Percentiles rank a stretch among this genome's conserved stretches.
phyloP scores from a whole-genome alignment of 2,888 invertebrate species.

The Amphipoea lucens region DNA sequence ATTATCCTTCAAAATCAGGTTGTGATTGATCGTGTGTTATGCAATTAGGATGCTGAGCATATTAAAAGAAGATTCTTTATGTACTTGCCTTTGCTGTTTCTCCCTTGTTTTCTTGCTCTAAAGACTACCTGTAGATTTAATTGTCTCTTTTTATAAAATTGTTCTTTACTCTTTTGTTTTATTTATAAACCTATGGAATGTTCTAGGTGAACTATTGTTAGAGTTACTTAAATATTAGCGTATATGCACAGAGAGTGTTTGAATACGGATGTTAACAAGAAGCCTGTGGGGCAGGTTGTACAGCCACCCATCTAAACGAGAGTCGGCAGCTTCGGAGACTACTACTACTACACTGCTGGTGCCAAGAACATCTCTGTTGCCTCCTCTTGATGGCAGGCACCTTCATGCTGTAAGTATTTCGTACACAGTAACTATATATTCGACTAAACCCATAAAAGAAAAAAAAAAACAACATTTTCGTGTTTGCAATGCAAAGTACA shows the following conservation, averaged over 20 bases:
- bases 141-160: slow-evolving; percentile 5
- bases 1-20: not conserved
- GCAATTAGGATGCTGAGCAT: not conserved
- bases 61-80: not conserved
- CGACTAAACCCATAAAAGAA: not conserved
- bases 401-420: slow-evolving; percentile 84
- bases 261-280: slow-evolving; percentile 72
- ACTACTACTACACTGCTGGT: slow-evolving; percentile 94
- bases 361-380: slow-evolving; percentile 85
- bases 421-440: not conserved
- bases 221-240: slow-evolving; percentile 61
- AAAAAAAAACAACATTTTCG: not conserved
- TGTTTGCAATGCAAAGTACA: not conserved
- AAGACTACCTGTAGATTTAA: not conserved
- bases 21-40: not conserved
- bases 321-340: slow-evolving; percentile 94
- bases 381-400: slow-evolving; percentile 83
- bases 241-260: slow-evolving; percentile 70
- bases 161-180: not conserved
- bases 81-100: not conserved
- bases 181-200: slow-evolving; percentile 31
- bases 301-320: slow-evolving; percentile 94
- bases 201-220: slow-evolving; percentile 39
- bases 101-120: slow-evolving; percentile 19
- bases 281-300: slow-evolving; percentile 90